Base-by-base conservation (phyloP, 2,797 vertebrate species). In the Pantherophis vulpinus region DNA sequence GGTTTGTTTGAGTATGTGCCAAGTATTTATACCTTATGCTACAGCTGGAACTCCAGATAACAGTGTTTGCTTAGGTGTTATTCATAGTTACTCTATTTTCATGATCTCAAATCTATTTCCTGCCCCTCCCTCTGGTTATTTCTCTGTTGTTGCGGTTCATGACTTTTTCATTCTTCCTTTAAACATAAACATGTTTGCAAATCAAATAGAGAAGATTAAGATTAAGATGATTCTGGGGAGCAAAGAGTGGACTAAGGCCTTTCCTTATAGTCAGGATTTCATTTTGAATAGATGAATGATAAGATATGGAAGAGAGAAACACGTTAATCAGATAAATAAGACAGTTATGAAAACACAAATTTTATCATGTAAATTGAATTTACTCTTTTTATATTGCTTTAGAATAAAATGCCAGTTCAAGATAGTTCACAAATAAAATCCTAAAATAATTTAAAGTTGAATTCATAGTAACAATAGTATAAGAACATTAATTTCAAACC, bases 1-100 rank as follows among this genome's bases (percentile, higher is more conserved):
- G 32, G 94, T 95, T 95, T 95, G 93, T 42, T 90, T 93, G 4
- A 93, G 93, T 92, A 90, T 88, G 86, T n/a, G 94, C 92, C 11
- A 32, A 63, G 93, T 66, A 42, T 93, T 91, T 90, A 86, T 23
- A 87, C 63, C 91, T 93, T 86, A 63, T 70, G 59, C 87, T 89
- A 37, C 90, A 96, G 94, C 94, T 95, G 95, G 91, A 93, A 56
- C 61, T 42, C 91, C 54, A 1, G 55, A 7, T 37, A 70, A 90
- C 54, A 37, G 54, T 6, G 5, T 91, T 29, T n/a, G 83, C n/a
- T 5, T 20, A 92, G 27, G 60, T 90, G 90, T 90, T 91, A 63
- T 58, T 91, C 51, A 86, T 86, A 86, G 2, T 0, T 29, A 5
- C 63, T 93, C 0, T 61, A 11, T 66, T 66, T 51, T 27, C 18